Conservation (phyloP, 2,113 vertebrate species). For the Ailurus styani region DNA sequence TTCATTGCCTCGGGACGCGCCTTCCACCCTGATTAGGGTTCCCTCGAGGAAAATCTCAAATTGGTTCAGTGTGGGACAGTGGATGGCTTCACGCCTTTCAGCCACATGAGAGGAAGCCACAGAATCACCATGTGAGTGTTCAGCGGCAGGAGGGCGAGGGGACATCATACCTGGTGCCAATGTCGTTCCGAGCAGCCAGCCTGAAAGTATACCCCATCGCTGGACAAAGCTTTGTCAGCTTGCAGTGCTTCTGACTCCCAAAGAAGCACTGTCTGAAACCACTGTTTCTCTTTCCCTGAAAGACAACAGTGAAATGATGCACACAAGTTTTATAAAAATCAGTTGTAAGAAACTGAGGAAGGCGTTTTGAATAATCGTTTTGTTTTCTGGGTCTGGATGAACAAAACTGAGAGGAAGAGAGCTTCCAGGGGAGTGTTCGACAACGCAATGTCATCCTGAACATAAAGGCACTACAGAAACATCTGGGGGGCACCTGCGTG, state of each 20-base stretch:
- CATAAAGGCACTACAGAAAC: not conserved
- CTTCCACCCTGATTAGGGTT: not conserved
- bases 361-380: not conserved
- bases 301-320: slow-evolving; percentile 61
- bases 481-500: not conserved
- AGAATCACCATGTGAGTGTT: not conserved
- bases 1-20: slow-evolving; percentile 40
- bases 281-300: slow-evolving; percentile 95
- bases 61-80: not conserved
- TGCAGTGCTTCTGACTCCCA: slow-evolving; percentile 96
- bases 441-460: not conserved
- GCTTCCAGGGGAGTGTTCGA: not conserved
- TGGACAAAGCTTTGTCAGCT: slow-evolving; percentile 93
- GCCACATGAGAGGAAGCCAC: not conserved
- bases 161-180: slow-evolving; percentile 90
- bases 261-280: slow-evolving; percentile 96
- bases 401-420: not conserved
- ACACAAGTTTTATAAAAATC: not conserved
- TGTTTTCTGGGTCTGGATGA: not conserved
- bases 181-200: slow-evolving; percentile 94
- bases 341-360: not conserved
- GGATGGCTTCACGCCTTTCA: not conserved
- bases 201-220: slow-evolving; percentile 96
- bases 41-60: not conserved
- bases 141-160: not conserved